These are phyloP conservation scores for Ptychobarbus kaznakovi DNA, from an alignment of 2,797 vertebrate genomes.

Conservation along the genomic window DNA sequence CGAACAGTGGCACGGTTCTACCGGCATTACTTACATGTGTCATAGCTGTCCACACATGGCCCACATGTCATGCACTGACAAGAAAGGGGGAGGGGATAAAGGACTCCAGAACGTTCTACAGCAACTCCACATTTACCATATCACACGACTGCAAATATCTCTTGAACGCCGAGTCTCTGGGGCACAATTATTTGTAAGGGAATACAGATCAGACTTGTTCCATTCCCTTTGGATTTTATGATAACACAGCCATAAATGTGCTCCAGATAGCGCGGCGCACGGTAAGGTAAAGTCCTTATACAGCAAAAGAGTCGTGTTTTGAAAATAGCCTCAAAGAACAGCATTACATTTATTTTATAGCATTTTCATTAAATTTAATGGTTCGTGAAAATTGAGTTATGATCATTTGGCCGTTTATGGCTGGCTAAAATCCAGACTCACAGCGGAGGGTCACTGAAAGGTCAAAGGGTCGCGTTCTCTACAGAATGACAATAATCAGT, in stretches of 20 bases:
- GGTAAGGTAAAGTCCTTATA: constrained; percentile 51
- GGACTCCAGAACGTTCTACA: constrained; percentile 50
- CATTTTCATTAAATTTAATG: constrained; percentile 62
- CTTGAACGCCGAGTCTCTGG: constrained; percentile 51
- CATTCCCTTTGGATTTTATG: constrained; percentile 49
- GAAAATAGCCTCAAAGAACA: constrained; percentile 51
- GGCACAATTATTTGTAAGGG: constrained; percentile 52
- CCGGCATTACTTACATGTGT: constrained; percentile 56
- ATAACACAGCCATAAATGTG: constrained; percentile 43
- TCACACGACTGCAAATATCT: constrained; percentile 60
- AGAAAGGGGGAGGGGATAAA: constrained; percentile 36
- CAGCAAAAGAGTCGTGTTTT: constrained; percentile 56
- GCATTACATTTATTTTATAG: constrained; percentile 54
- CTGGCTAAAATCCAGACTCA: constrained; percentile 60
- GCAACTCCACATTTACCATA: constrained; percentile 47
- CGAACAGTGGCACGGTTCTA: constrained; percentile 47
- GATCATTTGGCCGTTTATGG: constrained; percentile 51
- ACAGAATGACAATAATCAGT: constrained; percentile 65
- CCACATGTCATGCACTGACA: constrained; percentile 54
- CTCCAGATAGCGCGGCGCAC: constrained; percentile 45
- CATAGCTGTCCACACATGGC: constrained; percentile 51
- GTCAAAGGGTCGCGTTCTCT: constrained; percentile 61
- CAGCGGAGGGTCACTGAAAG: constrained; percentile 59
- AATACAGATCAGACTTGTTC: constrained; percentile 44
- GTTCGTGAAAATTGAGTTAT: constrained; percentile 55